Conservation (phyloP, 2,113 vertebrate genomes). For the Mungos mungo region DNA sequence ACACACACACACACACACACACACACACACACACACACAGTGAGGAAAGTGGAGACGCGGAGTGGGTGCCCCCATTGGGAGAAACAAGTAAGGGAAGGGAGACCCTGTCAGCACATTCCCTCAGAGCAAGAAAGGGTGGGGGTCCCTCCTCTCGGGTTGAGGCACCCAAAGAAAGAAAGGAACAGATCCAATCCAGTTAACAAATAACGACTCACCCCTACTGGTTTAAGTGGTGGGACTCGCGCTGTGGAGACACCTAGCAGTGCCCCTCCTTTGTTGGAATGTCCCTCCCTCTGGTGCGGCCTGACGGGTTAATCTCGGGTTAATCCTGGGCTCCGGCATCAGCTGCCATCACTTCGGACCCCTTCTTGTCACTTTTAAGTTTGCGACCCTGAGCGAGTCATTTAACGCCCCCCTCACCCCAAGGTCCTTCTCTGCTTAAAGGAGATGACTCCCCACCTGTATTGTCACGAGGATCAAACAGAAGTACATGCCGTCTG, state of each 20-base stretch:
- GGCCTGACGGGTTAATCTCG: not conserved
- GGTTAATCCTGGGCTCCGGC: not conserved
- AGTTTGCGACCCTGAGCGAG: not conserved
- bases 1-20: not conserved
- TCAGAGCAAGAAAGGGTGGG: not conserved
- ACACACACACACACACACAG: not conserved
- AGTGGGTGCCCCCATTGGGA: not conserved
- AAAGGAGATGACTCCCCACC: not conserved
- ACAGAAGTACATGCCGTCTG: not conserved
- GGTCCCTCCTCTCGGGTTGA: not conserved
- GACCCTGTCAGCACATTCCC: not conserved
- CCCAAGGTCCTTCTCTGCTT: not conserved
- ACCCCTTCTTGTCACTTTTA: not conserved
- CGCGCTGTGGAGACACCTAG: not conserved
- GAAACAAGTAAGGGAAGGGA: not conserved
- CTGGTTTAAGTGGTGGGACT: too few species aligned
- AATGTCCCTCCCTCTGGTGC: not conserved
- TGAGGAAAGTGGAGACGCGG: too few species aligned
- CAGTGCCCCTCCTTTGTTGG: not conserved
- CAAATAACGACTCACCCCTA: not conserved
- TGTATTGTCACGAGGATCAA: not conserved
- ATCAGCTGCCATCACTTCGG: not conserved
- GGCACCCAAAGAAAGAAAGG: not conserved
- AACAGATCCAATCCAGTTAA: not conserved
- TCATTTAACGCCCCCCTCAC: too few species aligned